These are phyloP conservation scores for Gorsachius goisagi DNA, from an alignment of 2,113 vertebrate genomes.

Conservation along the genomic window DNA sequence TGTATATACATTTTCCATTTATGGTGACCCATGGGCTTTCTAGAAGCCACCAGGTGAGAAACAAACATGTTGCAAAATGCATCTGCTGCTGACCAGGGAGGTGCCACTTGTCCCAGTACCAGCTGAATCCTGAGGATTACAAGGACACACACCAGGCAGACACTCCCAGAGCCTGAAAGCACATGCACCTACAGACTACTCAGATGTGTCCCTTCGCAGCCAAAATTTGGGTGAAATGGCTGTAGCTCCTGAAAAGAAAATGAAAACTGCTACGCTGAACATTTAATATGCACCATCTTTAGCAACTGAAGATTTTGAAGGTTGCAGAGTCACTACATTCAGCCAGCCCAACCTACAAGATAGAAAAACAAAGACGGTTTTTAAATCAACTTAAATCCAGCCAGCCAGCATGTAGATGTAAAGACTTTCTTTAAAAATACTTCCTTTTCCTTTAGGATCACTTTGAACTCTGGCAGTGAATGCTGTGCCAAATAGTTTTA, in stretches of 20 bases:
- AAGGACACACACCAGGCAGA: background rate
- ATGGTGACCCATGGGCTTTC: background rate
- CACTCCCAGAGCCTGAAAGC: background rate
- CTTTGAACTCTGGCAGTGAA: background rate
- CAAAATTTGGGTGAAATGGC: background rate
- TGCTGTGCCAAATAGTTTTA: background rate
- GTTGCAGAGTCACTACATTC: background rate
- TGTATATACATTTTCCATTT: background rate
- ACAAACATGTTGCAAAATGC: accelerated
- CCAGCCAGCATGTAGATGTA: background rate
- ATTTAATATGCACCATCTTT: background rate
- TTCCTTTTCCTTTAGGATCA: background rate
- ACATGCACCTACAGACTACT: background rate
- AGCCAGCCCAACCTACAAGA: background rate
- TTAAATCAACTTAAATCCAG: background rate
- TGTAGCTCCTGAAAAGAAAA: background rate
- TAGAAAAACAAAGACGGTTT: background rate
- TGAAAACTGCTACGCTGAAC: background rate
- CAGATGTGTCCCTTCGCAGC: background rate
- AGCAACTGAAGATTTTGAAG: background rate
- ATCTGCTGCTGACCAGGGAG: background rate
- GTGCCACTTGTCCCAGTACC: background rate
- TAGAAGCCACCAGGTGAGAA: background rate
- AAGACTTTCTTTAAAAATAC: background rate
- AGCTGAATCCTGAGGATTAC: background rate